phyloP scores from a whole-genome alignment of 2,888 invertebrate species.

The Tetanocera ferruginea region DNA sequence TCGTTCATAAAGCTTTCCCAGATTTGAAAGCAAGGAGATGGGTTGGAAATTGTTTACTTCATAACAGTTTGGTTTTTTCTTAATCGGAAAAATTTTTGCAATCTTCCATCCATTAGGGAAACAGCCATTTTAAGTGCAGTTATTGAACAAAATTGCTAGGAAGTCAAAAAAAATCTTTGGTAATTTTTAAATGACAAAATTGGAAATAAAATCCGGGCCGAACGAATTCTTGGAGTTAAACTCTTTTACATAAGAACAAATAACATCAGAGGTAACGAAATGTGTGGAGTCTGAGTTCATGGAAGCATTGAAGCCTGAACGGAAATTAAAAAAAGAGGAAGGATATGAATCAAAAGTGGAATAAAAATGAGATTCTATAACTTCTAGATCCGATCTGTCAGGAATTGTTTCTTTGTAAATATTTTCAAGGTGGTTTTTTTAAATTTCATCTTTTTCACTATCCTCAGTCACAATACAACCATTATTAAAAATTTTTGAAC shows the following conservation, averaged over 20 bases:
- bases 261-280: not conserved
- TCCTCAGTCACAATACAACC: too few relatives aligned
- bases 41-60: conserved; percentile 12
- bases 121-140: conserved; percentile 30
- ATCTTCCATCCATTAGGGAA: not conserved
- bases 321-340: too few relatives aligned
- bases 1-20: conserved; percentile 32
- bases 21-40: conserved; percentile 23
- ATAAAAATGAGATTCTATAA: too few relatives aligned
- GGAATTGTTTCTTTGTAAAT: too few relatives aligned
- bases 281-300: not conserved
- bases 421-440: too few relatives aligned
- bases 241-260: not conserved
- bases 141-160: conserved; percentile 26
- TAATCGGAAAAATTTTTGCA: not conserved
- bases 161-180: conserved; percentile 12
- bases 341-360: too few relatives aligned
- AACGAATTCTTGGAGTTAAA: not conserved
- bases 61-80: not conserved
- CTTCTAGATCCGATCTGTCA: too few relatives aligned
- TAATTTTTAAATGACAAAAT: conserved; percentile 19
- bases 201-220: conserved; percentile 14
- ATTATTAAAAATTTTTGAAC: too few relatives aligned
- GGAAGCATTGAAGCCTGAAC: not conserved
- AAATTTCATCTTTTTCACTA: too few relatives aligned